phyloP scores from a whole-genome alignment of 2,797 vertebrate species.

The Acropternis orthonyx region DNA sequence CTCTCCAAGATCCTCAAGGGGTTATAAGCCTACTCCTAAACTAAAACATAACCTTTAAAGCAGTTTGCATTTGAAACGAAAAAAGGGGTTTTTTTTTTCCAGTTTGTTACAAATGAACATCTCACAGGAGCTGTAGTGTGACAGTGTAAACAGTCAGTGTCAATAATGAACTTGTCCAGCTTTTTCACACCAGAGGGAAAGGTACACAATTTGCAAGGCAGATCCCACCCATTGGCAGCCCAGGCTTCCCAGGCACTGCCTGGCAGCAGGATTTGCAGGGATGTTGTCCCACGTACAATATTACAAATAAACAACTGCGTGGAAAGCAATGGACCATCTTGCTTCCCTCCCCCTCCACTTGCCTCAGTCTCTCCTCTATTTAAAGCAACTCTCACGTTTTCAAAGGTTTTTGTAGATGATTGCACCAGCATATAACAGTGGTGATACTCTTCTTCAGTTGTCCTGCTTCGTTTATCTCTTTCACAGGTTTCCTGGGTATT shows the following conservation, averaged over 20 bases:
- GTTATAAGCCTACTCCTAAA: neutral
- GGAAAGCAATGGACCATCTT: neutral
- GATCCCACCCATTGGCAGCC: neutral
- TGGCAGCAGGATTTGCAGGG: neutral
- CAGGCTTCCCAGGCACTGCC: neutral
- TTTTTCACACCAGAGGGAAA: neutral
- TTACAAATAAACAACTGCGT: neutral
- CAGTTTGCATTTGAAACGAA: neutral
- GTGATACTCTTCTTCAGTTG: neutral
- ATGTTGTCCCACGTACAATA: neutral
- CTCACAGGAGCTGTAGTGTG: neutral
- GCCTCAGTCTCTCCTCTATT: neutral
- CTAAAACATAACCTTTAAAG: slow-evolving; percentile 9
- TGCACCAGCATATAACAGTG: neutral
- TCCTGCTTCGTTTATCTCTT: neutral
- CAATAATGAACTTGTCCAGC: neutral
- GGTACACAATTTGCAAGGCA: neutral
- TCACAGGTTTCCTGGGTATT: neutral
- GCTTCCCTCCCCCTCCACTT: neutral
- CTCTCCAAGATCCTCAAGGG: neutral
- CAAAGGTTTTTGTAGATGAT: neutral
- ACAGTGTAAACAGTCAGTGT: neutral
- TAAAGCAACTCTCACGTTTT: neutral
- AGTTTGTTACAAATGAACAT: neutral
- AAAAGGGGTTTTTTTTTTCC: neutral